Percentiles rank a stretch among this genome's conserved stretches.
These are phyloP conservation scores for Metallyticus violacea DNA, from an alignment of 2,888 invertebrate genomes.

Conservation along the genomic window DNA sequence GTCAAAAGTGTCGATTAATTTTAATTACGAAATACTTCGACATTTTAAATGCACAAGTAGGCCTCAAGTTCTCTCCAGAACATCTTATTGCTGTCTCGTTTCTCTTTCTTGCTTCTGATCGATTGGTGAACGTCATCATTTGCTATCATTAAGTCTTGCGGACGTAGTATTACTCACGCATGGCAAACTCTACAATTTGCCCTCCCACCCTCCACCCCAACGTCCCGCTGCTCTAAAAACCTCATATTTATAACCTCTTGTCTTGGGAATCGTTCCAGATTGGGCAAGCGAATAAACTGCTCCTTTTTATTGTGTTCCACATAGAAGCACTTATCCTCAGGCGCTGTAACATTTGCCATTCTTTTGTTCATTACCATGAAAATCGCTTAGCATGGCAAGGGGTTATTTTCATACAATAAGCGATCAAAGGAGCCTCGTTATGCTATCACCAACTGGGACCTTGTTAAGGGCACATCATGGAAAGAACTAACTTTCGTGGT, in stretches of 20 bases:
- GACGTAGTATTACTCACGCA: constrained; percentile 2
- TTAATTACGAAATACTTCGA: no score
- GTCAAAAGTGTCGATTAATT: no score
- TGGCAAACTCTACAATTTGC: not conserved
- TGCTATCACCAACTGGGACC: not conserved
- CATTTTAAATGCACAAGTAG: not conserved
- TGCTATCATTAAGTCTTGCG: constrained; percentile 7
- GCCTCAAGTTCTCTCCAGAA: not conserved
- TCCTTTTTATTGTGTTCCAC: not conserved
- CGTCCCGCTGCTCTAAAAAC: not conserved
- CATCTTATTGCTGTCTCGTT: not conserved
- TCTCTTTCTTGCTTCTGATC: not conserved
- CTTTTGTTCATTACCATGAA: not conserved
- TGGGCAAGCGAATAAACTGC: not conserved
- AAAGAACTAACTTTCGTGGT: no score
- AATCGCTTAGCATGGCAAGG: not conserved
- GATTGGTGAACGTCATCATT: not conserved
- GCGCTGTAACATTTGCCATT: not conserved
- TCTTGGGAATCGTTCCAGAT: not conserved
- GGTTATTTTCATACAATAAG: not conserved
- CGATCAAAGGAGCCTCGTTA: not conserved
- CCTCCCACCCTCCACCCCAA: not conserved
- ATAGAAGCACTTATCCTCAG: not conserved
- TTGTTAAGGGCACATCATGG: not conserved
- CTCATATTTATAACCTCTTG: not conserved